Evolutionary conservation across 2,797 vertebrate genomes (phyloP).

Genomic region (Myotis daubentonii): DNA sequence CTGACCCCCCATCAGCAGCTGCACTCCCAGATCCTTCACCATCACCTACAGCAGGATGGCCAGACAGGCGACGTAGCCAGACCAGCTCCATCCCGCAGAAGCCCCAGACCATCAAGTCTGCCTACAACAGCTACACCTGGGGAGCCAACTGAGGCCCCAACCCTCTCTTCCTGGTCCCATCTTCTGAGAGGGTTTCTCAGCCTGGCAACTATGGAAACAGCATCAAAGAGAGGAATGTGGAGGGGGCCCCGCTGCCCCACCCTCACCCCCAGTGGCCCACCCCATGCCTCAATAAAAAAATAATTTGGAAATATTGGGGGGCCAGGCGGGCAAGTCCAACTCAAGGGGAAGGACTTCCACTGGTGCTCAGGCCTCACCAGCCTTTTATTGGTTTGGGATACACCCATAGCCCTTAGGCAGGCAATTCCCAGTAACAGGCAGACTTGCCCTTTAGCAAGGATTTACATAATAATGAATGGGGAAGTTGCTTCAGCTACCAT

Average conservation of each 20-base stretch:
- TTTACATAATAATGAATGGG: no score
- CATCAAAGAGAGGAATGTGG: conserved; percentile 77
- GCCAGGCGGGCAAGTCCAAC: no score
- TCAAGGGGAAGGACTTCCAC: no score
- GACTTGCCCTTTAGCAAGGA: no score
- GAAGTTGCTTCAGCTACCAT: no score
- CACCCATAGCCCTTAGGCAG: no score
- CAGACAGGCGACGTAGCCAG: conserved; percentile 95
- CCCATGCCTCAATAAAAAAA: conserved; percentile 63
- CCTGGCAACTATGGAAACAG: conserved; percentile 81
- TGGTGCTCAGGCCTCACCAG: no score
- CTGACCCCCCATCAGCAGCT: conserved; percentile 97
- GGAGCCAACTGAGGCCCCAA: conserved; percentile 92
- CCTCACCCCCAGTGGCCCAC: conserved; percentile 61
- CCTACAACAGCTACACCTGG: conserved; percentile 99
- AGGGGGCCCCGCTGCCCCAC: conserved; percentile 45
- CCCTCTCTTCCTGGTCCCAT: conserved; percentile 73
- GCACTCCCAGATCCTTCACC: conserved; percentile 97
- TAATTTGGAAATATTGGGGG: no score
- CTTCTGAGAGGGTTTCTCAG: conserved; percentile 77
- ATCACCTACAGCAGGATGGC: conserved; percentile 98
- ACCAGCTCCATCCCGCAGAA: conserved; percentile 97
- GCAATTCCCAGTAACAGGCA: no score
- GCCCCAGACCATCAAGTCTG: conserved; percentile 97
- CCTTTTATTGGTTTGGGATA: no score